Conservation (phyloP, 2,113 vertebrate genomes). For the Odontesthes bonariensis region DNA sequence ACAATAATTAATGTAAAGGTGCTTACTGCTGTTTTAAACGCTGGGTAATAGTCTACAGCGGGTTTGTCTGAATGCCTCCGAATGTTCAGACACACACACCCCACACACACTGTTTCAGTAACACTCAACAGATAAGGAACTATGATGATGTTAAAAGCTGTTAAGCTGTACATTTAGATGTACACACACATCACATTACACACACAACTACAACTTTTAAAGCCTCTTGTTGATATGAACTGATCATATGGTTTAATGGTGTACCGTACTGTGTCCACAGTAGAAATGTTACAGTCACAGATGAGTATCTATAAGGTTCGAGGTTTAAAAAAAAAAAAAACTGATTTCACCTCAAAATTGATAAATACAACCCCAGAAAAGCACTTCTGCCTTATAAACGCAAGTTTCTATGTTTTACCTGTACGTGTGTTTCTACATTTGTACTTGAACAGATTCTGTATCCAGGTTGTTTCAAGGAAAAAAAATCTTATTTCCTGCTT, state of each 20-base stretch:
- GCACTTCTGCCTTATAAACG: constrained; percentile 79
- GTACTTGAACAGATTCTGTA: constrained; percentile 59
- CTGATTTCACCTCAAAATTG: not conserved
- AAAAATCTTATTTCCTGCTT: not conserved
- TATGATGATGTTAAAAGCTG: not conserved
- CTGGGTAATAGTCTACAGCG: not conserved
- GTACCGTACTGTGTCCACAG: constrained; percentile 38
- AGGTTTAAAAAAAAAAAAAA: not conserved
- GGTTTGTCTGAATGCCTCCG: not conserved
- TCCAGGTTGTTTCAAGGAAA: constrained; percentile 34
- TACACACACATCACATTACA: constrained; percentile 26
- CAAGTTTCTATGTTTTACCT: constrained; percentile 49
- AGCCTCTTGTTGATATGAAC: not conserved
- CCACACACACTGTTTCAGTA: constrained; percentile 1
- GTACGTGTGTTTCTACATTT: constrained; percentile 68
- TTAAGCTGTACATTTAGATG: not conserved
- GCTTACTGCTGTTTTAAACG: not conserved
- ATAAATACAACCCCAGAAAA: constrained; percentile 44
- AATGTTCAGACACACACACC: not conserved
- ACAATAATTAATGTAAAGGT: too few species aligned
- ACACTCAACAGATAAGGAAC: constrained; percentile 11
- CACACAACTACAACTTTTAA: constrained; percentile 16
- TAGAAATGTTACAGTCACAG: constrained; percentile 17
- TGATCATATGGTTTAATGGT: not conserved
- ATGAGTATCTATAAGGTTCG: not conserved